Conservation (phyloP, 1,140 invertebrate genomes). For the Bombus soroeensis region DNA sequence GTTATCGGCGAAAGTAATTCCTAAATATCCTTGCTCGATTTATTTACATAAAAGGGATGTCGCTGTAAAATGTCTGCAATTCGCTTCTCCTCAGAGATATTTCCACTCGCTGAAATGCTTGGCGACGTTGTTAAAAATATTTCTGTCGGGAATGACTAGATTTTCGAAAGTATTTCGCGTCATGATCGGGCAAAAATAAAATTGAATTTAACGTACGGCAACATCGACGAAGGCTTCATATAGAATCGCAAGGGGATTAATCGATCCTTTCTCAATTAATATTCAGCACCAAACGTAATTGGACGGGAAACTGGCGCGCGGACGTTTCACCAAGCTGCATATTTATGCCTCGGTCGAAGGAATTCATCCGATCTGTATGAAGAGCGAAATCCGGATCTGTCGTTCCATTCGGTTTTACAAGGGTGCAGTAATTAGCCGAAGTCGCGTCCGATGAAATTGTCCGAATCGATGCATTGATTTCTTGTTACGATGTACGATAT, state of each 20-base stretch:
- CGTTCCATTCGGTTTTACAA: background rate
- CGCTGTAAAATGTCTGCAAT: background rate
- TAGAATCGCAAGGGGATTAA: slow-evolving; percentile 2
- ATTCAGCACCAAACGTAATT: slow-evolving; percentile 1
- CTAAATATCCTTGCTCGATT: background rate
- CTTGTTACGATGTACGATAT: too few species aligned
- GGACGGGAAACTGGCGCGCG: background rate
- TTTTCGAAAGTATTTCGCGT: background rate
- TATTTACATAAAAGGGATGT: background rate
- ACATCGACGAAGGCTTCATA: background rate
- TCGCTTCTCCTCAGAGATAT: background rate
- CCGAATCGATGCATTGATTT: background rate
- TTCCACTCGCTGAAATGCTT: background rate
- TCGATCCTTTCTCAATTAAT: slow-evolving; percentile 1
- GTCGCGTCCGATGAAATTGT: slow-evolving; percentile 3
- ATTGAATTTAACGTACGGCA: background rate
- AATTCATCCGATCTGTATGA: slow-evolving; percentile 2
- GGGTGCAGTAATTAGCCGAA: background rate
- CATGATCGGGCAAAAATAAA: background rate
- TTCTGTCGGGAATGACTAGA: too few species aligned
- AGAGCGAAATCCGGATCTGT: background rate
- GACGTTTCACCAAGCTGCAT: background rate
- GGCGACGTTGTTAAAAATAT: background rate
- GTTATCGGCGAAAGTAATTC: too few species aligned
- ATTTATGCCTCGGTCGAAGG: background rate